These are phyloP conservation scores for Microchrysa polita DNA, from an alignment of 2,888 invertebrate genomes.

Conservation along the genomic window DNA sequence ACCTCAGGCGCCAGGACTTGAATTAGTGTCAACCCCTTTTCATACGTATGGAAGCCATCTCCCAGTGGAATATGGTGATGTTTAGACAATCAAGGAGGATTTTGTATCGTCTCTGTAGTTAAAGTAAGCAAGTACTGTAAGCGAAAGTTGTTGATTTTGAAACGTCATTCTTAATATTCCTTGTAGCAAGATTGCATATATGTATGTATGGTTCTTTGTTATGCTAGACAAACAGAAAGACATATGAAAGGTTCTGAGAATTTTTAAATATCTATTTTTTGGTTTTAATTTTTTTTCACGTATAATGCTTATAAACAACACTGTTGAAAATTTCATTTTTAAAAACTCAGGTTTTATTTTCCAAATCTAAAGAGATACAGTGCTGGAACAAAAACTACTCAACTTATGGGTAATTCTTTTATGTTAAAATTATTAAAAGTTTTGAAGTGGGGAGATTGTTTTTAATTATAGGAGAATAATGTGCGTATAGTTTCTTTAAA, in stretches of 20 bases:
- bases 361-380: too few species aligned
- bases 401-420: too few species aligned
- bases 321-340: too few species aligned
- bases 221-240: background rate
- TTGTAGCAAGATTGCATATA: slow-evolving; percentile 39
- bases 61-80: background rate
- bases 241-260: slow-evolving; percentile 24
- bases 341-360: too few species aligned
- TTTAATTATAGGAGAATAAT: too few species aligned
- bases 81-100: slow-evolving; percentile 14
- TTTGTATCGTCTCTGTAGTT: slow-evolving; percentile 33
- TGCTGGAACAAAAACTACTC: too few species aligned
- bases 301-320: too few species aligned
- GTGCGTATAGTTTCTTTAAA: too few species aligned
- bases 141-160: slow-evolving; percentile 22
- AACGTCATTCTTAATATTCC: slow-evolving; percentile 33
- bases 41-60: slow-evolving; percentile 25
- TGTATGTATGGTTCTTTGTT: slow-evolving; percentile 36
- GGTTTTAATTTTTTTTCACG: slow-evolving; percentile 9
- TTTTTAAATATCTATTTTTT: too few species aligned
- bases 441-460: too few species aligned
- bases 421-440: too few species aligned
- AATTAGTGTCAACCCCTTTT: slow-evolving; percentile 47
- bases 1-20: slow-evolving; percentile 42
- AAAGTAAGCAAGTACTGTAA: slow-evolving; percentile 29